Conservation (phyloP, 2,113 vertebrate genomes). For the Steatornis caripensis region DNA sequence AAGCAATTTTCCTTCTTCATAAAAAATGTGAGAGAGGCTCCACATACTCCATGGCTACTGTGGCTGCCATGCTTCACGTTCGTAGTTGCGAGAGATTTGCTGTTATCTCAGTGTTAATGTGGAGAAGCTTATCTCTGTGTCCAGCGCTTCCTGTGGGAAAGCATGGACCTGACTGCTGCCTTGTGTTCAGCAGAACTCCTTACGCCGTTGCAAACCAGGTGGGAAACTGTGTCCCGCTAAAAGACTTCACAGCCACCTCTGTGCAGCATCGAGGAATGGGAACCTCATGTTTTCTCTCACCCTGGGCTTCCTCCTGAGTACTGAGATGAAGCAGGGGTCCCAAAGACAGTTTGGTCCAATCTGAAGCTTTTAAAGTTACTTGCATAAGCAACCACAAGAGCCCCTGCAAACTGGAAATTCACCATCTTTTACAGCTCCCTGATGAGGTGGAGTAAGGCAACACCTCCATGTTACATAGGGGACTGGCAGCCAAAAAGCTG, state of each 20-base stretch:
- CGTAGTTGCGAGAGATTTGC: neutral
- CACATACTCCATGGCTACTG: neutral
- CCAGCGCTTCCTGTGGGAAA: slow-evolving; percentile 34
- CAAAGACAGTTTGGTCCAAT: neutral
- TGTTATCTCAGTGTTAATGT: neutral
- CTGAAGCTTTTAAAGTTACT: neutral
- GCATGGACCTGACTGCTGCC: neutral
- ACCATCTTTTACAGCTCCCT: neutral
- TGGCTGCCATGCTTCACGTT: neutral
- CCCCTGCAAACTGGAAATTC: neutral
- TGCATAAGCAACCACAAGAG: neutral
- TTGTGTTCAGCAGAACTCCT: neutral
- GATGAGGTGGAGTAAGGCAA: neutral
- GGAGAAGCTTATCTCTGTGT: slow-evolving; percentile 21
- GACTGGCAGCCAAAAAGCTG: neutral
- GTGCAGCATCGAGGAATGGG: neutral
- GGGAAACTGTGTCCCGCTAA: neutral
- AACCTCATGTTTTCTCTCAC: neutral
- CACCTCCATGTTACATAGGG: neutral
- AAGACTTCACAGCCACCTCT: neutral
- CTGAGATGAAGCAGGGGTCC: neutral
- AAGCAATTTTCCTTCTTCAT: neutral
- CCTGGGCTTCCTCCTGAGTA: neutral
- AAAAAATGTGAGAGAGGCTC: neutral
- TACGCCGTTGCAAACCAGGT: neutral